Evolutionary conservation across 2,797 vertebrate genomes (phyloP).

Genomic region (Jordanella pulchra): DNA sequence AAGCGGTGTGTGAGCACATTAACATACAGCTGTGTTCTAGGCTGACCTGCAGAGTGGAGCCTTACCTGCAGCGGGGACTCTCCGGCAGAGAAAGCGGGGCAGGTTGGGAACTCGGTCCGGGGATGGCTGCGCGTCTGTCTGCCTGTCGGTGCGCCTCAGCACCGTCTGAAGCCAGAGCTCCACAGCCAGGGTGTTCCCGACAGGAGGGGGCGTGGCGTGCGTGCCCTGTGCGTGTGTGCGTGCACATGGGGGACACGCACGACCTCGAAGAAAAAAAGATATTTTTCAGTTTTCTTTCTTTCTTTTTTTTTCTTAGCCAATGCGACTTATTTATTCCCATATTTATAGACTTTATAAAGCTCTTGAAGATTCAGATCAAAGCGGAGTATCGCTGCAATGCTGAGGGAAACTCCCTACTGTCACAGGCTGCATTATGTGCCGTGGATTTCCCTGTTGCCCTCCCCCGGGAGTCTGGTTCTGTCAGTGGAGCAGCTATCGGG

Average conservation of each 20-base stretch:
- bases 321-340: constrained; percentile 34
- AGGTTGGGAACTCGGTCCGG: constrained; percentile 7
- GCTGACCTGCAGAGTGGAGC: constrained; percentile 31
- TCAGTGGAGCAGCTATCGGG: constrained; percentile 15
- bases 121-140: constrained; percentile 11
- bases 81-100: constrained; percentile 11
- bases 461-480: constrained; percentile 24
- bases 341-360: not conserved
- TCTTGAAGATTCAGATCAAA: not conserved
- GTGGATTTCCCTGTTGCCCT: constrained; percentile 45
- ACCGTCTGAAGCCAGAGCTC: constrained; percentile 55
- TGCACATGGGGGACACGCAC: constrained; percentile 2
- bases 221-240: constrained; percentile 33
- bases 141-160: constrained; percentile 55
- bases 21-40: constrained; percentile 1
- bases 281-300: not conserved
- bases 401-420: constrained; percentile 37
- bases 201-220: constrained; percentile 74
- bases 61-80: constrained; percentile 59
- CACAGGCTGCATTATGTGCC: constrained; percentile 31
- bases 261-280: constrained; percentile 17
- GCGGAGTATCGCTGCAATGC: constrained; percentile 4
- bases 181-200: constrained; percentile 72
- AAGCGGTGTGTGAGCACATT: not conserved
- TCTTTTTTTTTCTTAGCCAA: constrained; percentile 18